A percentile compares a stretch with the other conserved stretches of the same genome.
Conservation (phyloP, 1,140 invertebrate species). For the Yoshiicerus persimilis region DNA sequence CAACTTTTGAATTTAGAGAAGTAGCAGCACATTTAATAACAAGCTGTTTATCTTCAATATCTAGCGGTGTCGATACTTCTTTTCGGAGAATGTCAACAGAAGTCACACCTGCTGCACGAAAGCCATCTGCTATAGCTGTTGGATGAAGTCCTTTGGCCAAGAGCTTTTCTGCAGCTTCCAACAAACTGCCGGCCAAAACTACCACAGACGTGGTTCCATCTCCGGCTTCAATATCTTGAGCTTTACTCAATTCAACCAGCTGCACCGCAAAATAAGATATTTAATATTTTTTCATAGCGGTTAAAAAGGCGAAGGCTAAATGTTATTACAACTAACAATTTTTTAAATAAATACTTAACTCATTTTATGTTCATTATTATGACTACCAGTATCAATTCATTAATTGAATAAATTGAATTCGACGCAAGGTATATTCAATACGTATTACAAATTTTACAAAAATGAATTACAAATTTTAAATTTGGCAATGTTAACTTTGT, state of each 20-base stretch:
- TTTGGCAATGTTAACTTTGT: too few species aligned
- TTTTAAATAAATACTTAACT: too few species aligned
- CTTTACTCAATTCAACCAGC: conserved; percentile 96
- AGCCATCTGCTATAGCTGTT: conserved; percentile 94
- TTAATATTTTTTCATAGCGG: too few species aligned
- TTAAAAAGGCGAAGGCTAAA: too few species aligned
- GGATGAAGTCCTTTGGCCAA: conserved; percentile 95
- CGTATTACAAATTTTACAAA: too few species aligned
- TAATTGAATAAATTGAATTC: too few species aligned
- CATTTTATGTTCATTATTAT: too few species aligned
- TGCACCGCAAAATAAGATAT: conserved; percentile 52
- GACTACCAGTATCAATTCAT: too few species aligned
- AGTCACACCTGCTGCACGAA: conserved; percentile 84
- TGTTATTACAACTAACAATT: too few species aligned
- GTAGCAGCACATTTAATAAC: conserved; percentile 94
- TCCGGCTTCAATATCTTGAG: conserved; percentile 98
- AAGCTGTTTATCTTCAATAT: conserved; percentile 82
- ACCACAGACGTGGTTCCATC: conserved; percentile 99
- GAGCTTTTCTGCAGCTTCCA: conserved; percentile 92
- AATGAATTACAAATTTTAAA: too few species aligned
- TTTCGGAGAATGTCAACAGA: conserved; percentile 71
- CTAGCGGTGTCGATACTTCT: conserved; percentile 76
- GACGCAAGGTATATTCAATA: too few species aligned
- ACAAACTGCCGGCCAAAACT: conserved; percentile 89
- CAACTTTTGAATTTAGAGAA: conserved; percentile 97